Percentiles rank a stretch among this genome's conserved stretches.
Evolutionary conservation across 2,113 vertebrate genomes (phyloP).

Genomic region (Motacilla alba): DNA sequence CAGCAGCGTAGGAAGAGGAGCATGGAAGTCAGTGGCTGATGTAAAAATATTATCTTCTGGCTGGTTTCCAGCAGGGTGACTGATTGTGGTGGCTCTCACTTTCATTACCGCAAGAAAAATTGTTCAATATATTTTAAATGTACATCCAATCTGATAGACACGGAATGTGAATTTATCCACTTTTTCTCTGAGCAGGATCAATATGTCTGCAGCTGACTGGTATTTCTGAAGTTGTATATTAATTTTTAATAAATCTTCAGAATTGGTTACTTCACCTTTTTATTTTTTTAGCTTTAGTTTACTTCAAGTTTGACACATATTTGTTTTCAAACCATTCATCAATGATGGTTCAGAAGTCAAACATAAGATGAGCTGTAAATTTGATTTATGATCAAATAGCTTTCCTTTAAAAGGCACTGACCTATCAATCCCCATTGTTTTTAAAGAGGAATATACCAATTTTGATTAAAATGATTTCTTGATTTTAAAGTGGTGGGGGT

Average conservation of each 20-base stretch:
- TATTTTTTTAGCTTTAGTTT: background rate
- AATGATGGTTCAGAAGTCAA: background rate
- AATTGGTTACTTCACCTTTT: background rate
- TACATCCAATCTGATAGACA: background rate
- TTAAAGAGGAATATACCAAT: background rate
- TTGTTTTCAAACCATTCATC: background rate
- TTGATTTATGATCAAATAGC: background rate
- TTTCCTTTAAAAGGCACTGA: background rate
- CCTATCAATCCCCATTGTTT: background rate
- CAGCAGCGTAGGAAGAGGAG: background rate
- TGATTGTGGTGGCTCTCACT: background rate
- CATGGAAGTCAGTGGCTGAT: background rate
- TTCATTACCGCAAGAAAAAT: background rate
- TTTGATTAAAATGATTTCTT: background rate
- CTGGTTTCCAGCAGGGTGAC: background rate
- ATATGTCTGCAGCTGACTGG: background rate
- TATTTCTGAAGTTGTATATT: background rate
- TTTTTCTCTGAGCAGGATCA: background rate
- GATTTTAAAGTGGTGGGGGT: accelerated
- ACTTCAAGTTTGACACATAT: background rate
- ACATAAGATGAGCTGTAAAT: background rate
- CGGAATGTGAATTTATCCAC: background rate
- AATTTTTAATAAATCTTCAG: background rate
- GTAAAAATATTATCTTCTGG: constrained; percentile 10
- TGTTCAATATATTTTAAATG: background rate